Evolutionary conservation across 2,113 vertebrate species (phyloP).

Genomic region (Aldabrachelys gigantea): DNA sequence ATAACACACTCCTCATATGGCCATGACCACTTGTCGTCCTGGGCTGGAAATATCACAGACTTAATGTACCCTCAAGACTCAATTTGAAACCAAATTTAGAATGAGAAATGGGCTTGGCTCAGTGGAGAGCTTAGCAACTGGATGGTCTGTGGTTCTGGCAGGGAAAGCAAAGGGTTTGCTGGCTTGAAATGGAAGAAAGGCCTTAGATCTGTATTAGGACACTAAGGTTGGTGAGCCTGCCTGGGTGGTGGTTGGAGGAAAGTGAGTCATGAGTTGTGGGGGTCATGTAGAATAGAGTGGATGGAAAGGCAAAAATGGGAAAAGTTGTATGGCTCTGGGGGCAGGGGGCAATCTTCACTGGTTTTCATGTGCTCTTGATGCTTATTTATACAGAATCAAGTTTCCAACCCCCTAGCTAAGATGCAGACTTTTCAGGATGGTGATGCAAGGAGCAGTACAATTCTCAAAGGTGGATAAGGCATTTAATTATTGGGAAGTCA

Average conservation of each 20-base stretch:
- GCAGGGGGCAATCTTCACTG: neutral
- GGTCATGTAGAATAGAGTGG: neutral
- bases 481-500: neutral
- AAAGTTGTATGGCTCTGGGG: neutral
- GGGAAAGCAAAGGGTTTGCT: neutral
- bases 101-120: slow-evolving; percentile 41
- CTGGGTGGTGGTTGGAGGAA: neutral
- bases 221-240: neutral
- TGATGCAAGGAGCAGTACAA: neutral
- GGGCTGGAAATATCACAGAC: neutral
- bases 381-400: neutral
- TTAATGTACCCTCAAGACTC: neutral
- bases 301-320: neutral
- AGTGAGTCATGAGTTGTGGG: neutral
- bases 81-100: slow-evolving; percentile 28
- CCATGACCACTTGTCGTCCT: neutral
- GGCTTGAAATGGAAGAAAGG: slow-evolving; percentile 37
- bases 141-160: neutral
- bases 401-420: neutral
- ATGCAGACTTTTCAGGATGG: neutral
- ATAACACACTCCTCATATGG: neutral
- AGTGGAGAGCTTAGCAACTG: neutral
- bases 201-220: slow-evolving; percentile 11
- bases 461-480: neutral
- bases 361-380: neutral